phyloP scores from a whole-genome alignment of 2,797 vertebrate genomes.

The Neostethus bicornis region DNA sequence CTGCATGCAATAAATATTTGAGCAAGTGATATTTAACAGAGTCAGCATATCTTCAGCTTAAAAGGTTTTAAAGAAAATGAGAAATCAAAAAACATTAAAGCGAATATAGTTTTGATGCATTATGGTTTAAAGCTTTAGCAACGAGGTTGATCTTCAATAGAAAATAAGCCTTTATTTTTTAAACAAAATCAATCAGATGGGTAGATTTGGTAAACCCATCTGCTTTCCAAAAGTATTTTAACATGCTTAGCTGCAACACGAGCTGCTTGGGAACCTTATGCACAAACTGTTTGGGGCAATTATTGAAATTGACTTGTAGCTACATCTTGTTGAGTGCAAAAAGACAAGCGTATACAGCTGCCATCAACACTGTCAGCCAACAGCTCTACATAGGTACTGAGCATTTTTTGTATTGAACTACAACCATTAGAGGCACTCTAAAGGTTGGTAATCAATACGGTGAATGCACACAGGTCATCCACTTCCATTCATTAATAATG shows the following conservation, averaged over 20 bases:
- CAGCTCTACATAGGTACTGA: slow-evolving; percentile 19
- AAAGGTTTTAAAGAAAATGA: not conserved
- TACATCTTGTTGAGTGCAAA: slow-evolving; percentile 12
- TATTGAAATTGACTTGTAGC: not conserved
- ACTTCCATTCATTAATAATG: slow-evolving; percentile 61
- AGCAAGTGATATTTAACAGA: not conserved
- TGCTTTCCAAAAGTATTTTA: not conserved
- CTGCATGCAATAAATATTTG: not conserved
- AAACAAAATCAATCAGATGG: not conserved
- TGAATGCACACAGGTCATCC: slow-evolving; percentile 22
- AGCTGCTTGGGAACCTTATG: not conserved
- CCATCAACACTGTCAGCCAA: slow-evolving; percentile 11
- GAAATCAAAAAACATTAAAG: not conserved
- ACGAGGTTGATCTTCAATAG: too few species aligned
- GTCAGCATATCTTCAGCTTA: not conserved
- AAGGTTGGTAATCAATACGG: slow-evolving; percentile 45
- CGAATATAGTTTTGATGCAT: not conserved
- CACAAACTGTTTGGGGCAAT: not conserved
- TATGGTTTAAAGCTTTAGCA: too few species aligned
- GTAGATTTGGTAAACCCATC: not conserved
- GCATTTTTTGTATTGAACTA: slow-evolving; percentile 34
- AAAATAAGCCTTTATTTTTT: too few species aligned
- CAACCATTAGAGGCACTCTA: slow-evolving; percentile 42
- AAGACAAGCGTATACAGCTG: slow-evolving; percentile 2
- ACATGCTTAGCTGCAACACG: not conserved